Percentiles rank a stretch among this genome's conserved stretches.
Evolutionary conservation across 2,797 vertebrate genomes (phyloP).

Genomic region (Dermochelys coriacea): DNA sequence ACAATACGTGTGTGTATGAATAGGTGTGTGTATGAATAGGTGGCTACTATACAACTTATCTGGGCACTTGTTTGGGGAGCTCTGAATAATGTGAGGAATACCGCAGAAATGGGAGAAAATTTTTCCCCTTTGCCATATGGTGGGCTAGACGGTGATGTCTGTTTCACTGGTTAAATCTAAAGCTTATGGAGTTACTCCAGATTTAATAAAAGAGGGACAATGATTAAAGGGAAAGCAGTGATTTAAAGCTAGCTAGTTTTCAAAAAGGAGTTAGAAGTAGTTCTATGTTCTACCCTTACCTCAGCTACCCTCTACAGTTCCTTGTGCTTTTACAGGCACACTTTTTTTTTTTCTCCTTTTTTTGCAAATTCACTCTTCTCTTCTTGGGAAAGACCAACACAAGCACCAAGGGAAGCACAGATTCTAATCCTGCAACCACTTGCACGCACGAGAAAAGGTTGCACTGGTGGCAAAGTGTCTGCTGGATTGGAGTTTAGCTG

Average conservation of each 20-base stretch:
- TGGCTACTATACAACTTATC: background rate
- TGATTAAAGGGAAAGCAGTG: background rate
- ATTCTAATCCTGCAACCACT: background rate
- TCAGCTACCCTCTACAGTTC: background rate
- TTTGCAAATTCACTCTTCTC: background rate
- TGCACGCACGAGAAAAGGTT: background rate
- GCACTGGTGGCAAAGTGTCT: background rate
- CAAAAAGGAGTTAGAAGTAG: background rate
- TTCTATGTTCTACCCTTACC: background rate
- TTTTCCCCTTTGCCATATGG: background rate
- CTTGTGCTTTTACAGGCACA: background rate
- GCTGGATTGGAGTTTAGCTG: background rate
- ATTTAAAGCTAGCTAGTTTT: background rate
- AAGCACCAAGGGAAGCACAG: background rate
- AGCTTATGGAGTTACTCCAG: background rate
- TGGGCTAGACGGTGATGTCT: accelerated
- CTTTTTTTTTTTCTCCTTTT: background rate
- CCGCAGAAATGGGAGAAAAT: accelerated
- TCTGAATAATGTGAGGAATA: background rate
- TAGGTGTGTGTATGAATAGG: background rate
- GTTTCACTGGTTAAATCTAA: background rate
- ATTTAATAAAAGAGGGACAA: background rate
- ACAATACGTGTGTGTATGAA: background rate
- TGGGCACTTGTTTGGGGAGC: background rate
- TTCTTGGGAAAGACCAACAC: background rate